Conservation (phyloP, 2,888 invertebrate species). For the Papilio gigon region DNA sequence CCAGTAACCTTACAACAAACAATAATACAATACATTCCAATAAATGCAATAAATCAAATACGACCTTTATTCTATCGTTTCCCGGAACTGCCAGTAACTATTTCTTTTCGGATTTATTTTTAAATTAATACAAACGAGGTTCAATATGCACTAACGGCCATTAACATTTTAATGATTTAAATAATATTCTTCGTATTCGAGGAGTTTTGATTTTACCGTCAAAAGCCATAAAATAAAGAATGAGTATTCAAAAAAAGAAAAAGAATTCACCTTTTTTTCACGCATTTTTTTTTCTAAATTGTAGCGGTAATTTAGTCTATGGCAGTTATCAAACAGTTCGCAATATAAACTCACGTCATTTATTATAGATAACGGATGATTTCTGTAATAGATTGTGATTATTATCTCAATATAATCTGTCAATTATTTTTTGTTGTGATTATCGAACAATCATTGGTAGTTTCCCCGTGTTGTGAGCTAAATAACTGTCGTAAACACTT, state of each 20-base stretch:
- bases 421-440: constrained; percentile 28
- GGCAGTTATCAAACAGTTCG: background rate
- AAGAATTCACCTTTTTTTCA: too few species aligned
- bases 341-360: background rate
- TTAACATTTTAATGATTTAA: too few species aligned
- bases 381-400: background rate
- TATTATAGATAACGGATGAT: background rate
- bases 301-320: background rate
- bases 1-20: constrained; percentile 7
- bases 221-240: too few species aligned
- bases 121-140: too few species aligned
- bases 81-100: constrained; percentile 6
- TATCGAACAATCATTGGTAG: constrained; percentile 32
- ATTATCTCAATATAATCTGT: background rate
- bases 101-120: constrained; percentile 6
- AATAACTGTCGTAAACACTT: constrained; percentile 43
- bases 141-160: too few species aligned
- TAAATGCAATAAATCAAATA: constrained; percentile 17
- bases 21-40: constrained; percentile 20
- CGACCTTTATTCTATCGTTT: constrained; percentile 19
- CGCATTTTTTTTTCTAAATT: too few species aligned
- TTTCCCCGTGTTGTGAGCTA: constrained; percentile 44
- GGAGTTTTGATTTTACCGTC: too few species aligned
- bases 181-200: too few species aligned
- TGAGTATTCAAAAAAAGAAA: too few species aligned